Percentiles rank a stretch among this genome's conserved stretches.
These are phyloP conservation scores for Trachymyrmex cornetzi DNA, from an alignment of 1,140 invertebrate genomes.

Conservation along the genomic window DNA sequence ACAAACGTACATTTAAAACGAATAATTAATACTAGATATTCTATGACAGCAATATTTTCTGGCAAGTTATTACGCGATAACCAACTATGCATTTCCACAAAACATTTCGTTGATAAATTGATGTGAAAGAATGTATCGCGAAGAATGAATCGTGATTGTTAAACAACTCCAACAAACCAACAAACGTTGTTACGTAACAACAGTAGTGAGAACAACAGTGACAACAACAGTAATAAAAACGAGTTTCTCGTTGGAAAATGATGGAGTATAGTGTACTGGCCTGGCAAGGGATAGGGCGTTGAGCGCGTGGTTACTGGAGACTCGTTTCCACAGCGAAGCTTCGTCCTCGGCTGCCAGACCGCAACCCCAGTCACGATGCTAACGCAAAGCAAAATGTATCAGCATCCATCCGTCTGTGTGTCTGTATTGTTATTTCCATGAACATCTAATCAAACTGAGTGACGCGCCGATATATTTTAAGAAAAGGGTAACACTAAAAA, in stretches of 20 bases:
- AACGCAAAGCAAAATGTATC: conserved; percentile 73
- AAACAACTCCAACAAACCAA: neutral
- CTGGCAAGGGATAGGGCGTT: conserved; percentile 95
- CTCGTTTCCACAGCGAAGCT: conserved; percentile 94
- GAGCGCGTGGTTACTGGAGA: conserved; percentile 94
- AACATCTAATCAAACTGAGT: conserved; percentile 33
- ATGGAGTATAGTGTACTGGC: conserved; percentile 89
- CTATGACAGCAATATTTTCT: neutral
- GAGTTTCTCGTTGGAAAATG: conserved; percentile 39
- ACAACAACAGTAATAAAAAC: conserved; percentile 14
- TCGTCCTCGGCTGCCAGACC: conserved; percentile 93
- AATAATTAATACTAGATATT: neutral
- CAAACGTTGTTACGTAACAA: neutral
- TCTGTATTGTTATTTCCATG: conserved; percentile 15
- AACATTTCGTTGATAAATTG: neutral
- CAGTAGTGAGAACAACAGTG: neutral
- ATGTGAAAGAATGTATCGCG: neutral
- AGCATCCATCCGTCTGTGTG: conserved; percentile 34
- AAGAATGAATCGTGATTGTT: neutral
- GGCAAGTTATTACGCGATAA: neutral
- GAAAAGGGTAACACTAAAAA: neutral
- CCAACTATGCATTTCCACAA: neutral
- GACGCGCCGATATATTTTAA: neutral
- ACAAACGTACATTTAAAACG: neutral
- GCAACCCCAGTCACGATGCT: conserved; percentile 96